Evolutionary conservation across 1,140 invertebrate genomes (phyloP), one percentile per base, ranked within the genome.

Genomic region (Phortica variegata): DNA sequence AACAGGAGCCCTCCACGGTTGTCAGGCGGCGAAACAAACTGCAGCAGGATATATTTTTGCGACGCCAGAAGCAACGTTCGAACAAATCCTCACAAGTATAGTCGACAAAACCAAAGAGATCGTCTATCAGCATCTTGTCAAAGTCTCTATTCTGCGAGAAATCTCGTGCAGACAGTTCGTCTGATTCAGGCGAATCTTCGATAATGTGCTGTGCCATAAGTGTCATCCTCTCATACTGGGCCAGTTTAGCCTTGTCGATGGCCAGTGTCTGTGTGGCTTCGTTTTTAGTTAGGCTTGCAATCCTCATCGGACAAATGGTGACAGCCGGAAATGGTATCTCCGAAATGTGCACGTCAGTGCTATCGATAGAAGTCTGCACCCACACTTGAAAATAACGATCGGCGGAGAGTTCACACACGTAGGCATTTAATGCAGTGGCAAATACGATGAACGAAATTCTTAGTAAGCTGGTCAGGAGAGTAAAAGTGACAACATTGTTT

Each of bases 351-450:
- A 72, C 45, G 36, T 72, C 68, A 6, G 68, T 72, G 9, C 68
- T 52, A 15, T 72, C 68, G 10, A 72, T 68, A 15, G 65, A 54
- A 10, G 68, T 72, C 37, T 72, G 68, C 8, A 72, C 68, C 68
- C 62, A 72, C 43, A 49, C 61, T 31, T 58, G 42, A 7, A 72
- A 69, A n/a, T 72, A 72, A 1, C 68, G 63, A n/a, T 57, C 55
- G 21, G 68, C 68, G 0, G 63, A 68, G 6, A 72, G 17, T 2
- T 61, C 26, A 9, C 53, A 41, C 0, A 72, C 43, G 20, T 72
- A 72, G 13, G 54, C 43, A 2, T 68, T 61, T 34, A 38, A 17
- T 3, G 33, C 5, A 0, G 47, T 21, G 0, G 47, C 58, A 1
- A 66, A 3, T 0, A 61, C 1, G 6, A 49, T 37, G 0, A 68